Percentiles rank a stretch among this genome's conserved stretches.
These are phyloP conservation scores for Mastomys natalensis DNA, from an alignment of 2,113 vertebrate genomes.

Conservation along the genomic window DNA sequence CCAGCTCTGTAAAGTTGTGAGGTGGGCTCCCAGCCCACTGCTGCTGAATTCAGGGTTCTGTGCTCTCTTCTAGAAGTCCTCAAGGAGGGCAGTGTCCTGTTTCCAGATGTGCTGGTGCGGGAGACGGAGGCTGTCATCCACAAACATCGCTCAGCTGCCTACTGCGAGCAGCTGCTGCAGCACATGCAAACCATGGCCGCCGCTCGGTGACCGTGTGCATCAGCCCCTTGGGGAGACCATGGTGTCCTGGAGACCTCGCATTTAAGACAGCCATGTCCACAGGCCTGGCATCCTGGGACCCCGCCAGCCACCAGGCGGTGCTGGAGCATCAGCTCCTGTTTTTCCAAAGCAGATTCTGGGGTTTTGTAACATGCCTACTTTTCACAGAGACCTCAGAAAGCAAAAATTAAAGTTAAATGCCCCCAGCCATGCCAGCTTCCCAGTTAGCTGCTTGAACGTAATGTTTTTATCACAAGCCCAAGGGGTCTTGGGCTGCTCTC, in stretches of 20 bases:
- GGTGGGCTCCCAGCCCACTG: background rate
- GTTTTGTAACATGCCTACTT: background rate
- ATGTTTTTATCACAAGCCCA: background rate
- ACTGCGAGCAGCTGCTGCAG: conserved; percentile 91
- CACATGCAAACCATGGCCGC: conserved; percentile 83
- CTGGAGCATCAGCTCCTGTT: background rate
- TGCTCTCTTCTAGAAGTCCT: conserved; percentile 90
- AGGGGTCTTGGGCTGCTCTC: background rate
- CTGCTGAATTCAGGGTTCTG: background rate
- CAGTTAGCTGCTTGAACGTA: fast-evolving
- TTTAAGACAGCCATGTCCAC: background rate
- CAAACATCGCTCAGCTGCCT: conserved; percentile 89
- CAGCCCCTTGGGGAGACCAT: background rate
- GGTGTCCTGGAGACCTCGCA: background rate
- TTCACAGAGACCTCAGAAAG: background rate
- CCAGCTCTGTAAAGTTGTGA: background rate
- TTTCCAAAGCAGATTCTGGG: background rate
- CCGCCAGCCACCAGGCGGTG: fast-evolving
- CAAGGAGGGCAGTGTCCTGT: conserved; percentile 89
- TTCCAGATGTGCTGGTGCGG: conserved; percentile 87
- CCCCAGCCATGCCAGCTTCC: background rate
- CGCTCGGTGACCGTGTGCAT: background rate
- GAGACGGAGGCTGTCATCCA: conserved; percentile 89
- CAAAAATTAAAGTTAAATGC: background rate
- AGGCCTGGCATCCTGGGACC: background rate